Evolutionary conservation across 23 tunicate genomes (phyloP), one percentile per base, ranked within the genome.

Genomic region (Diplosoma virens): DNA sequence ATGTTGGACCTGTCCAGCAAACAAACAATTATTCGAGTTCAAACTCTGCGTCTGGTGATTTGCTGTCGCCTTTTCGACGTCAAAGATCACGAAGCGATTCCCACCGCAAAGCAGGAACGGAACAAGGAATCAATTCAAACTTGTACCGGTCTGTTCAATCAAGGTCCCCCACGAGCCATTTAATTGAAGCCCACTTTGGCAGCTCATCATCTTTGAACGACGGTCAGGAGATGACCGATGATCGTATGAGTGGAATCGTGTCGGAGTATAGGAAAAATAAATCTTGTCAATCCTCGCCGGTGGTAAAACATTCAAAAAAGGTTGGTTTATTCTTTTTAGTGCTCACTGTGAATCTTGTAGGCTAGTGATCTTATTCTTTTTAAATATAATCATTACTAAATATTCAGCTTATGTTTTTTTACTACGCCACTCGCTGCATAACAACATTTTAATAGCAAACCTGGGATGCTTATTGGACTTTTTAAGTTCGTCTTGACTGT

Each of bases 171-270:
- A 16, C 74, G 26, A 35, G 52, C 36, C 24, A 18, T 6, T 26
- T 35, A 2, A 2, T 34, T 37, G 35, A 50, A 34, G 36, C 17
- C 35, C 35, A 27, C 6, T 47, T 11, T 23, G 81, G 75, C 1
- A 82, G 87, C 61, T 55, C 81, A n/a, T 82, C 87, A n/a, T 82
- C 87, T 18, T 75, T 82, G 7, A 27, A 26, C n/a, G 69, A 61
- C 9, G 20, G 77, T 48, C 29, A 64, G 41, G 25, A 32, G 17
- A 2, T 7, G n/a, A 56, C 22, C 28, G 54, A 54, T 32, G 17
- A 23, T 4, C 17, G 23, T 4, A 64, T 79, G 54, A 33, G 52
- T 6, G 37, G 46, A 31, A 32, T 37, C 2, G 33, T 54, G 34
- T 37, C 26, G 26, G 33, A 9, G 3, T 46, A 45, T 6, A 67